phyloP scores from a whole-genome alignment of 1,140 invertebrate species.

The Drosophila azteca region DNA sequence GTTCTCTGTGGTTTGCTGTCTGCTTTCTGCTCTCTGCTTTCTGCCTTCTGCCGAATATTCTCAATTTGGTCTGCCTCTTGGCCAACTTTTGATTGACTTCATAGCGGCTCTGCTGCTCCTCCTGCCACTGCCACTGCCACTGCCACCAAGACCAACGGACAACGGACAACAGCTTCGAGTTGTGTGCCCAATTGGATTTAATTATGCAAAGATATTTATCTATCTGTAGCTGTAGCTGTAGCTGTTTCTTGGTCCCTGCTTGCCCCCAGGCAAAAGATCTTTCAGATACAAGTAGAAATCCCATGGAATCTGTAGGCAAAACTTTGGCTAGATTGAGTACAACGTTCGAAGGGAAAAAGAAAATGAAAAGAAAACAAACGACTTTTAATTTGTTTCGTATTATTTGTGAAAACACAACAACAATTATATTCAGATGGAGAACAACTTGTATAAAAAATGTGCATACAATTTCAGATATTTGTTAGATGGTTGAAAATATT shows the following conservation, averaged over 20 bases:
- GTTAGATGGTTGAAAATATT: too few relatives aligned
- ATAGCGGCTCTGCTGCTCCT: constrained; percentile 8
- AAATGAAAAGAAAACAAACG: too few relatives aligned
- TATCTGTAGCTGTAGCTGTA: constrained; percentile 1
- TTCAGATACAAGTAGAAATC: constrained; percentile 30
- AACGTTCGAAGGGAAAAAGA: constrained; percentile 1
- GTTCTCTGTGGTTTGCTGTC: constrained; percentile 6
- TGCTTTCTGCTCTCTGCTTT: not conserved
- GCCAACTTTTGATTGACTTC: constrained; percentile 72
- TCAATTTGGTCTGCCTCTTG: constrained; percentile 6
- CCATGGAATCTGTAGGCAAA: constrained; percentile 30
- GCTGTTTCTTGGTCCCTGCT: too few relatives aligned
- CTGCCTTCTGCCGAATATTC: not conserved
- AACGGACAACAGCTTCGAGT: constrained; percentile 67
- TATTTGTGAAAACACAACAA: too few relatives aligned
- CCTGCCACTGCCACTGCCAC: not conserved
- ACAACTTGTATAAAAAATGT: too few relatives aligned
- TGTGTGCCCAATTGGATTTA: constrained; percentile 74
- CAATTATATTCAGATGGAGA: too few relatives aligned
- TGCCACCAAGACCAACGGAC: too few relatives aligned
- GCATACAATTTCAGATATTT: too few relatives aligned
- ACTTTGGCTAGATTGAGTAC: constrained; percentile 23
- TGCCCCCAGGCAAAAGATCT: not conserved
- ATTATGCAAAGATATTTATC: constrained; percentile 67
- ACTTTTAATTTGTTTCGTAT: too few relatives aligned